phyloP scores from a whole-genome alignment of 1,140 invertebrate species.

The Euura lappo region DNA sequence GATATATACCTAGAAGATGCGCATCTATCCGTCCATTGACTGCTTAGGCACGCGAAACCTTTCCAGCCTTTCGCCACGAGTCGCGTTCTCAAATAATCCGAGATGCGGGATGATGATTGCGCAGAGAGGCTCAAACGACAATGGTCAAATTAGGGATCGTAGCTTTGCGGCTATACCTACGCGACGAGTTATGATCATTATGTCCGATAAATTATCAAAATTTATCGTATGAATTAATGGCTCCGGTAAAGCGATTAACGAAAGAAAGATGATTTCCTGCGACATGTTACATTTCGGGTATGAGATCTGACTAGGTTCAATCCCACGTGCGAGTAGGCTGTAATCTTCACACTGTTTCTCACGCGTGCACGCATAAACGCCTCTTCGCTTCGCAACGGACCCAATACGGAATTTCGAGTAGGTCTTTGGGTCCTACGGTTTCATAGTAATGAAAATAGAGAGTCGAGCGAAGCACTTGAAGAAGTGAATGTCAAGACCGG shows the following conservation, averaged over 20 bases:
- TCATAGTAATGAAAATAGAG: background rate
- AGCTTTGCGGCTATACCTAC: no score
- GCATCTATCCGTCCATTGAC: no score
- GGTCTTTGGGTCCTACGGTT: background rate
- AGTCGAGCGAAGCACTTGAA: background rate
- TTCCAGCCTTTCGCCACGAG: no score
- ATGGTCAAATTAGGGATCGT: no score
- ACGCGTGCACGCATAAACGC: background rate
- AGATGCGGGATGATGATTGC: no score
- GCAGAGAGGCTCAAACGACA: no score
- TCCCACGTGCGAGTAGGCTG: background rate
- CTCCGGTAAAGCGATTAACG: background rate
- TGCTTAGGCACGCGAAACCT: no score
- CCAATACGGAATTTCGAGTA: slow-evolving; percentile 5
- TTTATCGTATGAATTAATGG: no score
- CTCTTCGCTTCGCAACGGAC: background rate
- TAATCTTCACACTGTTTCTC: background rate
- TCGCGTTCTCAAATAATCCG: no score
- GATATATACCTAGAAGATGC: no score
- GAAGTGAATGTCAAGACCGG: background rate
- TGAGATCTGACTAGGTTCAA: background rate
- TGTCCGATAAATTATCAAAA: no score
- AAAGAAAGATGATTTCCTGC: background rate
- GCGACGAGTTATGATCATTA: no score
- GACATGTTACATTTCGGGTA: background rate